Evolutionary conservation across 2,113 vertebrate species (phyloP).

Genomic region (Muntiacus reevesi): DNA sequence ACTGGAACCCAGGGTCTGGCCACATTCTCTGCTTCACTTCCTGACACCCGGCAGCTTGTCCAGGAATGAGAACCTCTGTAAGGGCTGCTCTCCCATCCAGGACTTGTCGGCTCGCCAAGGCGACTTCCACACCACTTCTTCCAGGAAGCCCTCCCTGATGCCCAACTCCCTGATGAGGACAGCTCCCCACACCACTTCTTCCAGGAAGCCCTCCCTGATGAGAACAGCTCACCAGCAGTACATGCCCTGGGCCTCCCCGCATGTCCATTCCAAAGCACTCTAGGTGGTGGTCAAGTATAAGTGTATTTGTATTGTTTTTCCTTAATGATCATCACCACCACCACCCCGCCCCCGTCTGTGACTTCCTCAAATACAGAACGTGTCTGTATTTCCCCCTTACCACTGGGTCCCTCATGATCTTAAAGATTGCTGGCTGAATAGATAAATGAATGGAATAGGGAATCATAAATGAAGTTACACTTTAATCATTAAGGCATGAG

Average conservation of each 20-base stretch:
- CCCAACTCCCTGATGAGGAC: neutral
- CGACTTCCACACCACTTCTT: neutral
- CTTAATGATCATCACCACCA: too few species aligned
- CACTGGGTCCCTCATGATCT: accelerated
- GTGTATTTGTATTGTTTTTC: accelerated
- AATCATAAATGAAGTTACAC: neutral
- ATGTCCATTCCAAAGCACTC: neutral
- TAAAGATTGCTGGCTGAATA: neutral
- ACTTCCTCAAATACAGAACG: neutral
- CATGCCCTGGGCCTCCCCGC: too few species aligned
- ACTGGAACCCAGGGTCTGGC: neutral
- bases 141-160: neutral
- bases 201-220: neutral
- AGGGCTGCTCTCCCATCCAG: neutral
- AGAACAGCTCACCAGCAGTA: accelerated
- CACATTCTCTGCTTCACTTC: neutral
- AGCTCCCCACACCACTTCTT: neutral
- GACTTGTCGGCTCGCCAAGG: neutral
- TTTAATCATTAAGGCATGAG: neutral
- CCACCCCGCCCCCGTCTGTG: too few species aligned
- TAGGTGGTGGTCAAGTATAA: accelerated
- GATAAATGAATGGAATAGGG: neutral
- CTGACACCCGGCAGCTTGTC: too few species aligned
- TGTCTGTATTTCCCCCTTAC: neutral
- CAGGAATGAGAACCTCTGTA: neutral